Percentiles rank a stretch among this genome's conserved stretches.
Evolutionary conservation across 2,797 vertebrate genomes (phyloP).

Genomic region (Zenarchopterus dispar): DNA sequence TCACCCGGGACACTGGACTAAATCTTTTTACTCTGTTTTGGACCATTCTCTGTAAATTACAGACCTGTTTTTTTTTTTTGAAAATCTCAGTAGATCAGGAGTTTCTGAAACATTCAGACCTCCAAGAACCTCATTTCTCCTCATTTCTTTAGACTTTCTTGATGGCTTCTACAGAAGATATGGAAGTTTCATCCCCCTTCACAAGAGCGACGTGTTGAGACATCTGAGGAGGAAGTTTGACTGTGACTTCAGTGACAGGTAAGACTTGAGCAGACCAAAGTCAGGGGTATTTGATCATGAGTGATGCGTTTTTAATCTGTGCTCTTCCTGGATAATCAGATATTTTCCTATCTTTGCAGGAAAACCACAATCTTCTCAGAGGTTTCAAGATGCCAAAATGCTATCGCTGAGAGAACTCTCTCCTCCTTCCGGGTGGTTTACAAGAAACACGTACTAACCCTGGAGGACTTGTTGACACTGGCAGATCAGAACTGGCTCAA

Average conservation of each 20-base stretch:
- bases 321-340: too few relatives aligned
- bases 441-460: conserved; percentile 93
- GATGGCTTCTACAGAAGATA: conserved; percentile 82
- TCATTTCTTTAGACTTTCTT: conserved; percentile 73
- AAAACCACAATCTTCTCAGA: conserved; percentile 72
- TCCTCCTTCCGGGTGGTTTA: conserved; percentile 91
- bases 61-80: too few relatives aligned
- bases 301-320: too few relatives aligned
- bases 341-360: conserved; percentile 28
- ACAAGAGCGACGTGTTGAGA: conserved; percentile 87
- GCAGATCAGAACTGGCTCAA: conserved; percentile 98
- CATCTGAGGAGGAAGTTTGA: conserved; percentile 89
- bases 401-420: conserved; percentile 77
- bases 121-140: too few relatives aligned
- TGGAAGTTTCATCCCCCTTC: conserved; percentile 93
- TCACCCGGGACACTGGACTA: too few relatives aligned
- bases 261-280: conserved; percentile 33
- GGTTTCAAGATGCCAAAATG: conserved; percentile 85
- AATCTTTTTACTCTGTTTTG: too few relatives aligned
- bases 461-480: conserved; percentile 93
- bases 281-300: too few relatives aligned
- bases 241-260: conserved; percentile 88
- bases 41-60: too few relatives aligned
- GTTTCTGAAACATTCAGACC: too few relatives aligned
- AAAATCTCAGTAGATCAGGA: too few relatives aligned